A percentile compares a stretch with the other conserved stretches of the same genome.
Evolutionary conservation across 1,140 invertebrate species (phyloP).

Genomic region (Caerostris darwini): DNA sequence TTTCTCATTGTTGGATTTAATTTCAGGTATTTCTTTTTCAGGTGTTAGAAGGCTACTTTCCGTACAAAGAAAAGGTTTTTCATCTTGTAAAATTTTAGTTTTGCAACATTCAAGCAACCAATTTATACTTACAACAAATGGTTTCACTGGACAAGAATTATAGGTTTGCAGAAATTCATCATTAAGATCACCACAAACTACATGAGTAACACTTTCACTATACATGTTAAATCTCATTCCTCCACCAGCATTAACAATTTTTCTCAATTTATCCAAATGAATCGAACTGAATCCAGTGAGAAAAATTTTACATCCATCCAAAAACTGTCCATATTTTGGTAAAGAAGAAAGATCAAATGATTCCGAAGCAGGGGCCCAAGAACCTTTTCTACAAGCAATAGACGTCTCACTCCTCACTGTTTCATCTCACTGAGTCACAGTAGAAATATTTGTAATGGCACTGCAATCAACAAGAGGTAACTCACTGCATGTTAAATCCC

Average conservation of each 20-base stretch:
- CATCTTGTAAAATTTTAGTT: constrained; percentile 84
- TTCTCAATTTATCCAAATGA: constrained; percentile 88
- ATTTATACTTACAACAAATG: constrained; percentile 86
- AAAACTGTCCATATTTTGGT: constrained; percentile 88
- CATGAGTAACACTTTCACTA: constrained; percentile 89
- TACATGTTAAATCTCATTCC: constrained; percentile 90
- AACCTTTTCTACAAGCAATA: constrained; percentile 59
- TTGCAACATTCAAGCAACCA: constrained; percentile 90
- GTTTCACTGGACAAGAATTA: constrained; percentile 82
- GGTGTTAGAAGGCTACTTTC: constrained; percentile 19
- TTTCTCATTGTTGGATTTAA: not conserved
- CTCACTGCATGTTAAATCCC: constrained; percentile 84
- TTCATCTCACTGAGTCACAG: constrained; percentile 80
- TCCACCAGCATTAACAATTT: constrained; percentile 90
- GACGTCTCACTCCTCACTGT: constrained; percentile 71
- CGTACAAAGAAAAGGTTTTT: constrained; percentile 81
- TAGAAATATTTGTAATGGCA: constrained; percentile 53
- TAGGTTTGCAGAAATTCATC: constrained; percentile 80
- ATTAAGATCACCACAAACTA: constrained; percentile 86
- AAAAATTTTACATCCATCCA: constrained; percentile 91
- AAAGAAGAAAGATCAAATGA: constrained; percentile 80
- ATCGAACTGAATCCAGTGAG: constrained; percentile 86
- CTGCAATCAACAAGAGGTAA: constrained; percentile 80
- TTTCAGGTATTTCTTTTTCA: constrained; percentile 43
- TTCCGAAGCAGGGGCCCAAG: constrained; percentile 63